Evolutionary conservation across 92 coral and sea anemone species (phyloP).

Genomic region (Parazoanthus darwini): DNA sequence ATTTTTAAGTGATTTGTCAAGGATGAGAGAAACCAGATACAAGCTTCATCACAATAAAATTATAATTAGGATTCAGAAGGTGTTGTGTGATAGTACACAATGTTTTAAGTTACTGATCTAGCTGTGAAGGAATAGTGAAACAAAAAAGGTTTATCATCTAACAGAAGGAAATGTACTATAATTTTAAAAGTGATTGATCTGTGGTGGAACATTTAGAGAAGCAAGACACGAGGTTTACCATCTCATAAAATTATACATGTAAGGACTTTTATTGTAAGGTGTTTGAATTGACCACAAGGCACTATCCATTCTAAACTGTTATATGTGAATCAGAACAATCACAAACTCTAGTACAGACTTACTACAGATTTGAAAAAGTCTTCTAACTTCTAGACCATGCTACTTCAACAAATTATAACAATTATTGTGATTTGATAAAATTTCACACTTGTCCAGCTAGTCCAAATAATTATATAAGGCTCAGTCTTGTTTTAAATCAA

Average conservation of each 20-base stretch:
- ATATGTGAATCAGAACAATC: constrained; percentile 73
- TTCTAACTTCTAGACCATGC: no score
- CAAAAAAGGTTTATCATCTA: constrained; percentile 4
- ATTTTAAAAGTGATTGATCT: constrained; percentile 70
- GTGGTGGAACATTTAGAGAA: neutral
- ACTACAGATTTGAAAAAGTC: no score
- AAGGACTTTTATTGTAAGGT: constrained; percentile 64
- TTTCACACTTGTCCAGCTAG: no score
- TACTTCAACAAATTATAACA: no score
- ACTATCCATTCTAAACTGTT: no score
- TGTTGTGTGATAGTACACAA: constrained; percentile 54
- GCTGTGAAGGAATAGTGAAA: neutral
- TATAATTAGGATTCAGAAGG: constrained; percentile 50
- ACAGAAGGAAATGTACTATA: constrained; percentile 74
- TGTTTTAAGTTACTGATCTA: no score
- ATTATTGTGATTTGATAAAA: no score
- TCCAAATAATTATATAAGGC: no score
- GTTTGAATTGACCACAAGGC: neutral
- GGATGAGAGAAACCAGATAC: no score
- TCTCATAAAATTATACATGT: no score
- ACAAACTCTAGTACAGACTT: neutral
- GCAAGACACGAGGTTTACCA: neutral
- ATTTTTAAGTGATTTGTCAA: constrained; percentile 20
- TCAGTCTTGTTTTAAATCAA: no score
- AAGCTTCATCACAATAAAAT: no score